Conservation (phyloP, 2,888 invertebrate species). For the Nezara viridula region DNA sequence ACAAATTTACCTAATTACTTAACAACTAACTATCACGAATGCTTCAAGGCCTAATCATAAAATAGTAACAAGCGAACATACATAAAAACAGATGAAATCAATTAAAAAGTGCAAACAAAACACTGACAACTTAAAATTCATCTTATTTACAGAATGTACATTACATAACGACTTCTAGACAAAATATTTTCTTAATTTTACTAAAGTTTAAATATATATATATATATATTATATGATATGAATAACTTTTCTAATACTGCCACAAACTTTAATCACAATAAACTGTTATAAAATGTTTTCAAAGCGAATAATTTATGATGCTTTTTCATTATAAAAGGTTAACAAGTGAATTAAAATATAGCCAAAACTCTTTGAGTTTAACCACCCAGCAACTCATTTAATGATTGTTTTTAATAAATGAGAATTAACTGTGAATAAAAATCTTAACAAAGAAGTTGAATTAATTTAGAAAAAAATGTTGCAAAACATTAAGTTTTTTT, state of each 20-base stretch:
- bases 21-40: background rate
- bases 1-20: background rate
- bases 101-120: background rate
- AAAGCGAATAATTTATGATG: background rate
- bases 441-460: no score
- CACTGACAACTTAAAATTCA: background rate
- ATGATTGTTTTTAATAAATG: background rate
- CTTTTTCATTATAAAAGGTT: background rate
- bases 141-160: background rate
- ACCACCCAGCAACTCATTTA: background rate
- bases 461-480: no score
- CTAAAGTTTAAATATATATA: background rate
- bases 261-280: background rate
- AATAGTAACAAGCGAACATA: background rate
- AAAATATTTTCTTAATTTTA: slow-evolving; percentile 27
- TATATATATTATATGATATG: background rate
- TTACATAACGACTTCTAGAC: slow-evolving; percentile 26
- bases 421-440: background rate
- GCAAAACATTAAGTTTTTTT: no score
- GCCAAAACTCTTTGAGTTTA: background rate
- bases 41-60: background rate
- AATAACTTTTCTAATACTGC: background rate
- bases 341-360: background rate
- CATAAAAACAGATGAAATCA: background rate
- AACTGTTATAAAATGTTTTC: background rate